Base-by-base conservation (phyloP, 1,140 invertebrate species). In the Lepidurus couesii region DNA sequence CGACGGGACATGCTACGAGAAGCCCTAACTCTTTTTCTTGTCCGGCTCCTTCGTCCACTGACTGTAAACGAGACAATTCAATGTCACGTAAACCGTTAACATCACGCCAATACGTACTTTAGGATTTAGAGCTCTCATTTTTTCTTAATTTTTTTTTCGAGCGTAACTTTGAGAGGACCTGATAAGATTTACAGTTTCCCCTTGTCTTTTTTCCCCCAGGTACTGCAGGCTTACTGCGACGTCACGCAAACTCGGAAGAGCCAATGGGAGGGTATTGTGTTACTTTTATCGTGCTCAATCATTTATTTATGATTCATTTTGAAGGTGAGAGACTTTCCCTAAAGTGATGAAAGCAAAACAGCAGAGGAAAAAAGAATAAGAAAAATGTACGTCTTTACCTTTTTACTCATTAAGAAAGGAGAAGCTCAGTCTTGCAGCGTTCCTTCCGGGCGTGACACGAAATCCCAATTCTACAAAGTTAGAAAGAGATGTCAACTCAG, bases 11-110 rank as follows among this genome's bases (percentile, higher is more conserved):
- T n/a, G 53, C 53, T 65, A 65, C 16, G 13, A 13, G 13, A 65
- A 65, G 53, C 53, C 8, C 53, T 9, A 65, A 65, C 7, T 21
- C 13, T 65, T 7, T 65, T 65, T 65, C 13, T 65, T 65, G 8
- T 65, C 13, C 21, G 16, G 8, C 1, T 11, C 13, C 6, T 65
- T n/a, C 53, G 8, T 65, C 53, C 13, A 65, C 53, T 7, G 21
- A 65, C 21, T 13, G 16, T 65, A 65, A 65, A 65, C 6, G 53
- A 13, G 16, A 65, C 53, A 65, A 65, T 9, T 9, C 21, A 9
- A 65, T 65, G 53, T 65, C 53, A 65, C 53, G 53, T 65, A 65
- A 65, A 65, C 53, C 53, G 21, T 65, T 65, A 65, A 13, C 53
- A 16, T 65, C 16, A 65, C 9, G 16, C 5, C 53, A 65, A 65